These are phyloP conservation scores for Psammodynastes pulverulentus DNA, from an alignment of 2,113 vertebrate species.

Conservation along the genomic window DNA sequence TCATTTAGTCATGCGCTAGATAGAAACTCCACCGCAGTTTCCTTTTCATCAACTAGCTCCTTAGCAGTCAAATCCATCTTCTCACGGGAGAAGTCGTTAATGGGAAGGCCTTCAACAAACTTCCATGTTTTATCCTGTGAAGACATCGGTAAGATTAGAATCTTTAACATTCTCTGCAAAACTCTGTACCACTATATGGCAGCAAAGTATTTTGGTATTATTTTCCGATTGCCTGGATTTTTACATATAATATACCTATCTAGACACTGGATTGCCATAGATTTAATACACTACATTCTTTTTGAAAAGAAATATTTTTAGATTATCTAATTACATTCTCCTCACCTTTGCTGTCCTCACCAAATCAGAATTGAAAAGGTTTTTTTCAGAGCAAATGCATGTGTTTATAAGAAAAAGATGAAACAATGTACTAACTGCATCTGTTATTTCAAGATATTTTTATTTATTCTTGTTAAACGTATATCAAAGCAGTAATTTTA, in stretches of 20 bases:
- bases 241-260: background rate
- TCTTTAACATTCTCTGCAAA: background rate
- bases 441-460: background rate
- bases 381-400: background rate
- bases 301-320: background rate
- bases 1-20: conserved; percentile 77
- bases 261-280: background rate
- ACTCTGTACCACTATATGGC: background rate
- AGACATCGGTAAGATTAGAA: background rate
- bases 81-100: conserved; percentile 87
- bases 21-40: conserved; percentile 88
- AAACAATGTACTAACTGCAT: background rate
- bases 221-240: background rate
- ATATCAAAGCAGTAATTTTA: background rate
- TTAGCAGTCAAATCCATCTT: conserved; percentile 91
- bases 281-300: background rate
- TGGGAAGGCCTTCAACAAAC: conserved; percentile 83
- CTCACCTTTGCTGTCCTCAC: background rate
- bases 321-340: background rate
- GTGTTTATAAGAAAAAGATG: background rate
- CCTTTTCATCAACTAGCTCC: conserved; percentile 90
- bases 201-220: background rate
- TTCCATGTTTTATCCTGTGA: conserved; percentile 90
- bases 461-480: background rate
- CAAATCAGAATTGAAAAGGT: background rate